Percentiles rank a stretch among this genome's conserved stretches.
These are phyloP conservation scores for Charaxes varanes DNA, from an alignment of 1,140 invertebrate species.

Conservation along the genomic window DNA sequence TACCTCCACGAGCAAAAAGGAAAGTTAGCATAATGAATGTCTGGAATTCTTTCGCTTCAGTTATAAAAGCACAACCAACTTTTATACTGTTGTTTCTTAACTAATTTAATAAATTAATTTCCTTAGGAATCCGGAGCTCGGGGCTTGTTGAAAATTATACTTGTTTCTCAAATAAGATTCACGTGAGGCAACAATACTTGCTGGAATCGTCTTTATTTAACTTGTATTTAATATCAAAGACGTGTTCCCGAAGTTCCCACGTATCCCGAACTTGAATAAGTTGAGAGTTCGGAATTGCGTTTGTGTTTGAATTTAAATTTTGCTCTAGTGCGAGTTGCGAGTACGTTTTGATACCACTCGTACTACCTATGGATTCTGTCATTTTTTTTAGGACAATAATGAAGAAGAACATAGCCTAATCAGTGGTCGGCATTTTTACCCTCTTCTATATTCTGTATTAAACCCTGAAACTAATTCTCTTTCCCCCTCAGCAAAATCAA, in stretches of 20 bases:
- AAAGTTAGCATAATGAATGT: conserved; percentile 32
- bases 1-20: conserved; percentile 16
- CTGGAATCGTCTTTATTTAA: conserved; percentile 60
- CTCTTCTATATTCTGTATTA: too few relatives aligned
- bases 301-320: conserved; percentile 45
- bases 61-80: conserved; percentile 39
- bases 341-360: conserved; percentile 27
- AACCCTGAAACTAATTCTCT: too few relatives aligned
- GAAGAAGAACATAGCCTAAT: too few relatives aligned
- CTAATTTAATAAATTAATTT: conserved; percentile 64
- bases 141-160: conserved; percentile 51
- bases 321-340: conserved; percentile 27
- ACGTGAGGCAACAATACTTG: conserved; percentile 53
- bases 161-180: conserved; percentile 52
- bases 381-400: too few relatives aligned
- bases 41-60: conserved; percentile 40
- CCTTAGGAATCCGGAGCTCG: conserved; percentile 33
- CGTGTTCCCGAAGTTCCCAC: conserved; percentile 51
- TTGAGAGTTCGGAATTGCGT: conserved; percentile 46
- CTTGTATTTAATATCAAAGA: conserved; percentile 62
- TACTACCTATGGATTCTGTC: too few relatives aligned
- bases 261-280: conserved; percentile 40
- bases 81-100: conserved; percentile 43
- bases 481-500: too few relatives aligned
- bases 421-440: too few relatives aligned